phyloP scores from a whole-genome alignment of 2,888 invertebrate species.

The Sarcophaga subvicina region DNA sequence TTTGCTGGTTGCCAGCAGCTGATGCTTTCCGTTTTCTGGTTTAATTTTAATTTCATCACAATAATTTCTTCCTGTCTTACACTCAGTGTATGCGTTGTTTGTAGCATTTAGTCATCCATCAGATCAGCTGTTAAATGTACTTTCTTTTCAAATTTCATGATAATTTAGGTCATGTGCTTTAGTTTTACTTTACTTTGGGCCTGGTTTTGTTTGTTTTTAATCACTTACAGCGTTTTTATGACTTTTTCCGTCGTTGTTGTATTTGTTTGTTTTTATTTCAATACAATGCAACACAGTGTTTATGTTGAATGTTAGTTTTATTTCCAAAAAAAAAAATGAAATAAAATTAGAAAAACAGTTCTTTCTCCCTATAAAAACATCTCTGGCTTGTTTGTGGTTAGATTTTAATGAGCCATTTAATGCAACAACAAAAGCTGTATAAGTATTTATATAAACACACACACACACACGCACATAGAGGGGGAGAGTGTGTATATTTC shows the following conservation, averaged over 20 bases:
- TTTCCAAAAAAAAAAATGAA: slow-evolving; percentile 3
- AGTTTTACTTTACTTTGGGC: neutral
- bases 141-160: neutral
- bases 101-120: neutral
- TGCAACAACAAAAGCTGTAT: slow-evolving; percentile 15
- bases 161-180: slow-evolving; percentile 39
- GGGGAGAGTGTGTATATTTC: neutral
- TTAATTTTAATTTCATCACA: slow-evolving; percentile 36
- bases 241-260: neutral
- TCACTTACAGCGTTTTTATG: slow-evolving; percentile 8
- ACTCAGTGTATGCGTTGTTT: neutral
- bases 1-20: neutral
- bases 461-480: neutral
- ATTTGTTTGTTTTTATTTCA: neutral
- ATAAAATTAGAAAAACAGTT: neutral
- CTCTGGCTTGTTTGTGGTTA: slow-evolving; percentile 34
- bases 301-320: slow-evolving; percentile 4
- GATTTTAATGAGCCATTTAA: slow-evolving; percentile 51
- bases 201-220: neutral
- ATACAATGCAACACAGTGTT: neutral
- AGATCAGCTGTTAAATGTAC: slow-evolving; percentile 23
- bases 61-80: slow-evolving; percentile 21
- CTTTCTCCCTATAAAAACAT: neutral
- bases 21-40: slow-evolving; percentile 16
- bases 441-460: neutral